Evolutionary conservation across 2,113 vertebrate genomes (phyloP).

Genomic region (Opisthocomus hoazin): DNA sequence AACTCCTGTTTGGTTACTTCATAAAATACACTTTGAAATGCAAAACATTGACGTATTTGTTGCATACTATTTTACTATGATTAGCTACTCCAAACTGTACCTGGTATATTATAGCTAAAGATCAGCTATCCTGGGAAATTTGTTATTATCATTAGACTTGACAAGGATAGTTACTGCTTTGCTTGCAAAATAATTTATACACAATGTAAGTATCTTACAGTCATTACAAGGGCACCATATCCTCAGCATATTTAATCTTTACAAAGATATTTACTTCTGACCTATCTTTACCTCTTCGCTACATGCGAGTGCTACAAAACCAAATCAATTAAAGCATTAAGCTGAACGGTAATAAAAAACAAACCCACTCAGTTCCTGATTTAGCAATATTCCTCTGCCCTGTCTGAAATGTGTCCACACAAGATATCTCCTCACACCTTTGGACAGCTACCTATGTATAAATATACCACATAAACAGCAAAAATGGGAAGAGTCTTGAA

Average conservation of each 20-base stretch:
- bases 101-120: neutral
- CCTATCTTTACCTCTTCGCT: neutral
- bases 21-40: neutral
- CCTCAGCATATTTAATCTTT: neutral
- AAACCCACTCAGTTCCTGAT: neutral
- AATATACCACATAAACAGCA: rapidly evolving
- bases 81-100: neutral
- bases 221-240: neutral
- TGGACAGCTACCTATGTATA: neutral
- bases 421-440: neutral
- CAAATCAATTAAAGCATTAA: neutral
- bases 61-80: neutral
- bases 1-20: neutral
- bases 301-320: neutral
- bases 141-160: neutral
- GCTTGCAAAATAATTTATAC: neutral
- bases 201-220: neutral
- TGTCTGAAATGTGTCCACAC: neutral
- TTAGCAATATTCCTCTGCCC: neutral
- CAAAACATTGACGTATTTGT: neutral
- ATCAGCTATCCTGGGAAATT: neutral
- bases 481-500: neutral
- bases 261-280: neutral
- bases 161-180: neutral
- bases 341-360: neutral